A percentile compares a stretch with the other conserved stretches of the same genome.
phyloP scores from a whole-genome alignment of 2,888 invertebrate genomes.

The Euplagia quadripunctaria region DNA sequence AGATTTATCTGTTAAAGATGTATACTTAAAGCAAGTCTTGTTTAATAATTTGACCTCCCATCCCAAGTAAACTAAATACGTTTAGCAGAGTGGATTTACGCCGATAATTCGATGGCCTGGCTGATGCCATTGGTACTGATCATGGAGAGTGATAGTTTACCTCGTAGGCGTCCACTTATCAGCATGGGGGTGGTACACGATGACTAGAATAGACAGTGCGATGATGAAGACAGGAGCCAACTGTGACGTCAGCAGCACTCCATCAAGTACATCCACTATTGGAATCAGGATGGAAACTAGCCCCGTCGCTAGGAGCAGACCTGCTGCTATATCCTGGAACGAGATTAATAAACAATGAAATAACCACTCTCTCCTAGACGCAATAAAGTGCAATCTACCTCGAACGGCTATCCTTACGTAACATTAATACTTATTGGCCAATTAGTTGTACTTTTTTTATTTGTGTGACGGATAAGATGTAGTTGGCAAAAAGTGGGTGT shows the following conservation, averaged over 20 bases:
- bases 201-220: slow-evolving; percentile 89
- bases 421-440: too few species aligned
- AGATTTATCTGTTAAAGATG: too few species aligned
- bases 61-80: too few species aligned
- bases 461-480: too few species aligned
- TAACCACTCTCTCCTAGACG: not conserved
- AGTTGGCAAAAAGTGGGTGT: too few species aligned
- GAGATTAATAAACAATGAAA: not conserved
- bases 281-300: slow-evolving; percentile 92
- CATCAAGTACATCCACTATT: slow-evolving; percentile 91
- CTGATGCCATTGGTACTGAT: too few species aligned
- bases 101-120: too few species aligned
- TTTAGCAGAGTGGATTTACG: too few species aligned
- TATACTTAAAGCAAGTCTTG: too few species aligned
- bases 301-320: slow-evolving; percentile 89
- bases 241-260: slow-evolving; percentile 89
- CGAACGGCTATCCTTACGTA: not conserved
- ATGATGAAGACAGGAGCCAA: slow-evolving; percentile 90
- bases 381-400: not conserved
- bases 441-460: too few species aligned
- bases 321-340: slow-evolving; percentile 94
- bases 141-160: slow-evolving; percentile 68
- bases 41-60: too few species aligned
- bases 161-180: slow-evolving; percentile 96
- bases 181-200: slow-evolving; percentile 93